Evolutionary conservation across 2,113 vertebrate species (phyloP).

Genomic region (Chlorodrepanis virens): DNA sequence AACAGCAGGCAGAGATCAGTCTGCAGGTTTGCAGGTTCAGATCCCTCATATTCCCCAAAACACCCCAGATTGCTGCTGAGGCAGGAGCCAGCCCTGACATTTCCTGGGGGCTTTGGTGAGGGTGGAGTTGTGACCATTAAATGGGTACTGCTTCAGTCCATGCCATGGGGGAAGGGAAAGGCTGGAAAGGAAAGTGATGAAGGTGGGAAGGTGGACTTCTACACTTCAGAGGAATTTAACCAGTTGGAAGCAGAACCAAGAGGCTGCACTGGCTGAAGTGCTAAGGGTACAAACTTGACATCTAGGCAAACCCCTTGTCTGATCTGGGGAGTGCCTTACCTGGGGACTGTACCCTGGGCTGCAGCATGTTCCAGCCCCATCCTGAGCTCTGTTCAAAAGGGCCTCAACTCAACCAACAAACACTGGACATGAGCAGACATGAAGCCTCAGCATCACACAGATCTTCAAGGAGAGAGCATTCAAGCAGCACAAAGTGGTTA

Average conservation of each 20-base stretch:
- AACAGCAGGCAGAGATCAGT: not conserved
- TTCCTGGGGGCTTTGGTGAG: not conserved
- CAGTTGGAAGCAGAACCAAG: not conserved
- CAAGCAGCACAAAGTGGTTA: not conserved
- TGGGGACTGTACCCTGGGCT: not conserved
- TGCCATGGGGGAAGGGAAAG: not conserved
- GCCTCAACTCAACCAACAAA: not conserved
- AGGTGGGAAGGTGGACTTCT: not conserved
- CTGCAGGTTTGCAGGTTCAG: not conserved
- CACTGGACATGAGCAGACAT: not conserved
- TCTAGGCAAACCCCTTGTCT: not conserved
- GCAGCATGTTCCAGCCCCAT: not conserved
- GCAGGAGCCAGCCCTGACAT: not conserved
- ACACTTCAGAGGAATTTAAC: not conserved
- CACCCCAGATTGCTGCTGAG: not conserved
- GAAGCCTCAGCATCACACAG: not conserved
- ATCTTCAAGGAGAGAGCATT: not conserved
- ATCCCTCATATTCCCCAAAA: not conserved
- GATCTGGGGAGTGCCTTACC: not conserved
- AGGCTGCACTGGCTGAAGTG: constrained; percentile 11
- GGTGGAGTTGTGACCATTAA: not conserved
- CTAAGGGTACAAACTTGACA: not conserved
- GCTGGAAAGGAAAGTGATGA: not conserved
- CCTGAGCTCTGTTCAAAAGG: not conserved
- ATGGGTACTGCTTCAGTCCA: not conserved